phyloP scores from a whole-genome alignment of 2,888 invertebrate genomes.

The Hipparchia sbordonii region DNA sequence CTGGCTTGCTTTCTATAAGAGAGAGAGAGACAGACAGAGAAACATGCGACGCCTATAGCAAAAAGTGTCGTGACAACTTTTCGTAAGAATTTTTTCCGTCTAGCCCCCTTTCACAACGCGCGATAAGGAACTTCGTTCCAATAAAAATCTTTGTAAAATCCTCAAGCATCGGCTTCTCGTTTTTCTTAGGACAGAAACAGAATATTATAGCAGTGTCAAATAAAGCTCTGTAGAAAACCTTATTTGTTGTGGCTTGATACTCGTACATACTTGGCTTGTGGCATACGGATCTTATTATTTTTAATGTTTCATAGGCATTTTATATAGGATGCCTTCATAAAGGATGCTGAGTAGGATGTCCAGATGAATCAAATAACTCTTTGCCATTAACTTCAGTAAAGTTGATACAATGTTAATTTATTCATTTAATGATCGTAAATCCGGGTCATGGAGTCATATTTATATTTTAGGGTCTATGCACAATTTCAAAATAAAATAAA shows the following conservation, averaged over 20 bases:
- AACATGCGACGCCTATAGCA: no score
- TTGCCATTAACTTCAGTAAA: slow-evolving; percentile 25
- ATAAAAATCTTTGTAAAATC: no score
- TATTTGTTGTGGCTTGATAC: background rate
- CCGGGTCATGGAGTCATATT: slow-evolving; percentile 20
- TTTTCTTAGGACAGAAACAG: no score
- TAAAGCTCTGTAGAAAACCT: no score
- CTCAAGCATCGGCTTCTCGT: no score
- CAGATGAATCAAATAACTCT: slow-evolving; percentile 30
- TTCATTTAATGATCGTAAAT: slow-evolving; percentile 23
- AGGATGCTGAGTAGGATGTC: slow-evolving; percentile 35
- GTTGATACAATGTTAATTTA: slow-evolving; percentile 20
- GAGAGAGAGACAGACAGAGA: no score
- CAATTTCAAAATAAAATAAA: background rate
- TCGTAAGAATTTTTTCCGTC: no score
- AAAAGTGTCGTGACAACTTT: no score
- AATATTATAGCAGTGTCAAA: no score
- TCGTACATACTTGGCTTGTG: background rate
- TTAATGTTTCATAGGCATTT: slow-evolving; percentile 2
- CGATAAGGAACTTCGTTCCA: no score
- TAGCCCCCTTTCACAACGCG: no score
- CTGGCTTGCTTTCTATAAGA: no score
- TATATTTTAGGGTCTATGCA: slow-evolving; percentile 12
- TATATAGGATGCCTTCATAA: background rate
- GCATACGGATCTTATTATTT: background rate